A percentile compares a stretch with the other conserved stretches of the same genome.
Evolutionary conservation across 2,113 vertebrate species (phyloP).

Genomic region (Psophia crepitans): DNA sequence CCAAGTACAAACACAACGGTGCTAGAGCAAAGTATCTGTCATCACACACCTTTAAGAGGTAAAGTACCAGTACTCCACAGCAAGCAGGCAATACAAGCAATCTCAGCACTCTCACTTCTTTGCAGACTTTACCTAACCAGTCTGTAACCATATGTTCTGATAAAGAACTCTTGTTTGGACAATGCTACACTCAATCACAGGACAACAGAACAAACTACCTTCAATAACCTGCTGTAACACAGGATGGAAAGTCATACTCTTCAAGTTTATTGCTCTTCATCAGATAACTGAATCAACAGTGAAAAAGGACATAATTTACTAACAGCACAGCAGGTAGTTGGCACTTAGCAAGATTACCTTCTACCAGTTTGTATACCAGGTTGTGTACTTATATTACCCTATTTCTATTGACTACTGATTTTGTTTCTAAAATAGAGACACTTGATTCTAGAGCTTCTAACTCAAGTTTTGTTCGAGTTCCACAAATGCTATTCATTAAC

Average conservation of each 20-base stretch:
- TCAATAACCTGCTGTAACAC: background rate
- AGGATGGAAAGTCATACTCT: background rate
- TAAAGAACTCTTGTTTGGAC: background rate
- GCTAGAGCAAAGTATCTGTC: background rate
- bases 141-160: accelerated
- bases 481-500: background rate
- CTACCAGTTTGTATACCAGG: background rate
- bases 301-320: background rate
- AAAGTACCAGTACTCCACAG: accelerated
- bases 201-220: background rate
- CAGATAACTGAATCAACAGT: background rate
- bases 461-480: background rate
- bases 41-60: background rate
- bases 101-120: background rate
- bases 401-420: background rate
- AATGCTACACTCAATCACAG: background rate
- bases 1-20: background rate
- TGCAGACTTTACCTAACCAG: background rate
- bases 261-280: background rate
- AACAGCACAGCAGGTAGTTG: background rate
- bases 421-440: background rate
- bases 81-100: background rate
- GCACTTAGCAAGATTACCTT: background rate
- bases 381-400: background rate
- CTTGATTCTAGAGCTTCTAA: background rate